Conservation (phyloP, 2,888 invertebrate species). For the Aspidapion aeneum region DNA sequence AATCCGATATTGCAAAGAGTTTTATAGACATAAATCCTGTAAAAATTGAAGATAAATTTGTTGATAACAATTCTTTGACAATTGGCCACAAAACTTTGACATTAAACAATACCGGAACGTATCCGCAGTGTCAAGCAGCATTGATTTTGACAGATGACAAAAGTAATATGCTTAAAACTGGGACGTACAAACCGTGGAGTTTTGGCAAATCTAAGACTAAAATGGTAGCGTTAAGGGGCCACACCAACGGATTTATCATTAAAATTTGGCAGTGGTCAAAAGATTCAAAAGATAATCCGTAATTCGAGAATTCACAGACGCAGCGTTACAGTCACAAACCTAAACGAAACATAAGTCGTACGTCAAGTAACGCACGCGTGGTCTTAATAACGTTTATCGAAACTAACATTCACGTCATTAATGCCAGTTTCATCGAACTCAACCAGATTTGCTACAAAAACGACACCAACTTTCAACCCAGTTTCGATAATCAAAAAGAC, state of each 20-base stretch:
- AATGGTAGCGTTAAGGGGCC: conserved; percentile 46
- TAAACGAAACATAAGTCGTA: conserved; percentile 33
- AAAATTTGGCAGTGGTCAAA: conserved; percentile 79
- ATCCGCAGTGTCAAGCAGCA: conserved; percentile 18
- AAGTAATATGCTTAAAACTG: conserved; percentile 37
- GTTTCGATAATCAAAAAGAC: conserved; percentile 66
- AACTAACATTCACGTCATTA: conserved; percentile 62
- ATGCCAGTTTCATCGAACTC: conserved; percentile 75
- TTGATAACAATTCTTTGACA: not conserved
- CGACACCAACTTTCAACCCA: conserved; percentile 57
- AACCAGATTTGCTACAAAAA: conserved; percentile 64
- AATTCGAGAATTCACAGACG: conserved; percentile 28
- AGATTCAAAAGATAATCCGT: conserved; percentile 24
- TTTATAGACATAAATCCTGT: too few species aligned
- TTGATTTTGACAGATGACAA: conserved; percentile 20
- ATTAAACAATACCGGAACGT: conserved; percentile 17
- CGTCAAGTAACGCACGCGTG: conserved; percentile 56
- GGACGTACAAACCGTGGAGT: conserved; percentile 63
- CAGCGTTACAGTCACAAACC: conserved; percentile 20
- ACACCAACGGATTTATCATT: conserved; percentile 70
- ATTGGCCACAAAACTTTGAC: conserved; percentile 1
- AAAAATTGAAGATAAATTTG: not conserved
- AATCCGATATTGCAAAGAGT: not conserved
- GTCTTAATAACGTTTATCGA: conserved; percentile 77
- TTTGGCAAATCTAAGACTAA: conserved; percentile 50